A percentile compares a stretch with the other conserved stretches of the same genome.
Conservation (phyloP, 1,140 invertebrate species). For the Zaprionus ghesquierei region DNA sequence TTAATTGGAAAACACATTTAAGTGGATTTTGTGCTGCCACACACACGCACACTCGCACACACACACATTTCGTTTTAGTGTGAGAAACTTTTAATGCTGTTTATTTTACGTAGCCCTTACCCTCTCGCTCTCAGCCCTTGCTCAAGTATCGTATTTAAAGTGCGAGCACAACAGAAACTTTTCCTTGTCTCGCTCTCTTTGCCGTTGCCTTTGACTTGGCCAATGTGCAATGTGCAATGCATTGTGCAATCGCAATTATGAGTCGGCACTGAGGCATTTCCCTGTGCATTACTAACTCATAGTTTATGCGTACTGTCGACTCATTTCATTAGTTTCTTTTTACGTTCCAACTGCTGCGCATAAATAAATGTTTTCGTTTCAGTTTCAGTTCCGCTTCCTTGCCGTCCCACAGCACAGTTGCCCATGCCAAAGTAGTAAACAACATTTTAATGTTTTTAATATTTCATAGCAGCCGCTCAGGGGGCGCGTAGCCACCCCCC, state of each 20-base stretch:
- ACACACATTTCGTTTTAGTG: background rate
- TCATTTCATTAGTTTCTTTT: slow-evolving; percentile 63
- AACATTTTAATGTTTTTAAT: slow-evolving; percentile 75
- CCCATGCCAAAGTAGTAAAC: slow-evolving; percentile 53
- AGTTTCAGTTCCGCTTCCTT: background rate
- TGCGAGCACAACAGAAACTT: slow-evolving; percentile 47
- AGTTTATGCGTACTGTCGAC: slow-evolving; percentile 53
- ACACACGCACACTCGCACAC: background rate
- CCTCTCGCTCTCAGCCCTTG: background rate
- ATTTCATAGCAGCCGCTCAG: slow-evolving; percentile 50
- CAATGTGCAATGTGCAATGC: slow-evolving; percentile 44
- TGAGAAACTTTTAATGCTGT: slow-evolving; percentile 75
- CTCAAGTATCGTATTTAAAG: slow-evolving; percentile 63
- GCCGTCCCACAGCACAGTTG: slow-evolving; percentile 13
- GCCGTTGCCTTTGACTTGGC: slow-evolving; percentile 12
- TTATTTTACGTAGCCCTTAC: slow-evolving; percentile 45
- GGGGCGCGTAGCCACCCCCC: background rate
- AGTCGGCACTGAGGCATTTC: slow-evolving; percentile 52
- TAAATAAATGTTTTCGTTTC: slow-evolving; percentile 33
- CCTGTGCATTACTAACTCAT: slow-evolving; percentile 73
- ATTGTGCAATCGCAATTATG: slow-evolving; percentile 59
- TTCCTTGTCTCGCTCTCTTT: background rate
- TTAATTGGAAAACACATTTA: slow-evolving; percentile 81
- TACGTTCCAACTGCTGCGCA: slow-evolving; percentile 18
- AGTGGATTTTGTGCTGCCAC: slow-evolving; percentile 63